These are phyloP conservation scores for Pelobates fuscus DNA, from an alignment of 2,113 vertebrate genomes.

Conservation along the genomic window DNA sequence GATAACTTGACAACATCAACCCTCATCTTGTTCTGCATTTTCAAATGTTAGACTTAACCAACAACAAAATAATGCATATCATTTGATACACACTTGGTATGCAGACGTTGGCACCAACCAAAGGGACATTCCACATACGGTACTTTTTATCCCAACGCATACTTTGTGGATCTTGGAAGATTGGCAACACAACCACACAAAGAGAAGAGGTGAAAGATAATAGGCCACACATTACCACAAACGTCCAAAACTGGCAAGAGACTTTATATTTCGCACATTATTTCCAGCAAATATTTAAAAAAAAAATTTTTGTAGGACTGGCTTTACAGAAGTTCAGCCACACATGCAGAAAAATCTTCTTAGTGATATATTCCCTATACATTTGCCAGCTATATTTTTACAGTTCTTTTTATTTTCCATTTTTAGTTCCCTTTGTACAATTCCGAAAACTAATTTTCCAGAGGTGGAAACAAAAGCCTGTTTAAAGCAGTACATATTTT, in stretches of 20 bases:
- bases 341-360: neutral
- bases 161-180: neutral
- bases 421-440: neutral
- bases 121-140: neutral
- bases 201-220: neutral
- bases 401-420: neutral
- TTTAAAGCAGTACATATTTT: neutral
- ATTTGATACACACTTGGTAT: neutral
- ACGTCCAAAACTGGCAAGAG: neutral
- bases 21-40: conserved; percentile 1
- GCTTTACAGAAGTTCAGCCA: neutral
- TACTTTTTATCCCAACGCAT: conserved; percentile 4
- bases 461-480: neutral
- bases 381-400: neutral
- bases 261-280: neutral
- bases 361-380: neutral
- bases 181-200: conserved; percentile 5
- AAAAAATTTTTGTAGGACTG: neutral
- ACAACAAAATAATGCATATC: conserved; percentile 16
- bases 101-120: conserved; percentile 1
- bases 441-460: neutral
- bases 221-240: neutral
- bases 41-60: conserved; percentile 1
- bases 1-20: neutral
- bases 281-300: neutral